Conservation (phyloP, 23 tunicate species). For the Styela plicata region DNA sequence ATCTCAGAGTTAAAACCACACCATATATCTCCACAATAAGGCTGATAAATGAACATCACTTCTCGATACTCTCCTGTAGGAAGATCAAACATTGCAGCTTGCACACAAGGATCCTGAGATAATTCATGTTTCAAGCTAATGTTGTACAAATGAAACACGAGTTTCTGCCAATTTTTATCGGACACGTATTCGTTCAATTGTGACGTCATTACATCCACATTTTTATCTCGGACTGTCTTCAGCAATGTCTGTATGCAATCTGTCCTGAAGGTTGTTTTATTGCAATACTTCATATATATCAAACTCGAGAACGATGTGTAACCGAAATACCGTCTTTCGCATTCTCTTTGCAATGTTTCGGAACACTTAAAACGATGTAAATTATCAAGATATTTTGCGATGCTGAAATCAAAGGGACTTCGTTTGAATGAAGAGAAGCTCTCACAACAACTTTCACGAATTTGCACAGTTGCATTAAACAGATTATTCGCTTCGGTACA, state of each 20-base stretch:
- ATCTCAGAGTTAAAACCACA: slow-evolving; percentile 15
- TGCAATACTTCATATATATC: background rate
- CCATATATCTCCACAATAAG: slow-evolving; percentile 24
- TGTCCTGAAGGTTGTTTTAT: background rate
- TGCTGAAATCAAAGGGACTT: background rate
- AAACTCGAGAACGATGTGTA: background rate
- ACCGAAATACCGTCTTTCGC: background rate
- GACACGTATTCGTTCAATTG: background rate
- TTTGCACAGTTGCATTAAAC: background rate
- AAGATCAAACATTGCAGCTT: background rate
- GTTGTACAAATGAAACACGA: background rate
- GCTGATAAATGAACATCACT: slow-evolving; percentile 6
- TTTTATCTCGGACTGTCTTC: background rate
- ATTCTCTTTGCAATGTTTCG: background rate
- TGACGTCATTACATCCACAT: background rate
- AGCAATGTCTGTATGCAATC: background rate
- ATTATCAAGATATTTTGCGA: background rate
- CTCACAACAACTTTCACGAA: background rate
- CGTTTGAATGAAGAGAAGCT: background rate
- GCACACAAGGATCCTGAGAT: background rate
- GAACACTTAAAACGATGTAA: background rate
- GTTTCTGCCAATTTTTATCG: background rate
- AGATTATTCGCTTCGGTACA: background rate
- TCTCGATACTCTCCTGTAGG: slow-evolving; percentile 4
- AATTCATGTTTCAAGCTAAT: background rate